phyloP scores from a whole-genome alignment of 2,888 invertebrate genomes.

The Dromius quadrimaculatus region DNA sequence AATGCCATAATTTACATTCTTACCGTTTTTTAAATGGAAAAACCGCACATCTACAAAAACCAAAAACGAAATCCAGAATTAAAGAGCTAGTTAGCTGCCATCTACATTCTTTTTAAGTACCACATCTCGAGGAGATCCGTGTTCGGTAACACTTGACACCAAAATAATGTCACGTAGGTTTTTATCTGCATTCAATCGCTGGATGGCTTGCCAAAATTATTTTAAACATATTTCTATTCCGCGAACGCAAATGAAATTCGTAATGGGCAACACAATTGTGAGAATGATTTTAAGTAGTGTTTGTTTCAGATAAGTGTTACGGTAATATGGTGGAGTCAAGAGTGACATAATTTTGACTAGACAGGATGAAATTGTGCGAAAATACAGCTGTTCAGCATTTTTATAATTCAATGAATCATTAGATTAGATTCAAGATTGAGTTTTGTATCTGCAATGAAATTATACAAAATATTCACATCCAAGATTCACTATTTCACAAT shows the following conservation, averaged over 20 bases:
- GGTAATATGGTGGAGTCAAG: slow-evolving; percentile 11
- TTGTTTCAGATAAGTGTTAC: slow-evolving; percentile 19
- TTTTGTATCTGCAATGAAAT: too few species aligned
- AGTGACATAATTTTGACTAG: slow-evolving; percentile 33
- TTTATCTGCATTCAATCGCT: not conserved
- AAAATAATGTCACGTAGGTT: slow-evolving; percentile 15
- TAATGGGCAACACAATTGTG: slow-evolving; percentile 16
- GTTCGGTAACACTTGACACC: not conserved
- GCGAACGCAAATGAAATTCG: slow-evolving; percentile 1
- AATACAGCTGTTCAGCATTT: too few species aligned
- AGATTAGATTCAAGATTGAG: too few species aligned
- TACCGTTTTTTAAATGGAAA: slow-evolving; percentile 7
- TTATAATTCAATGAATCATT: too few species aligned
- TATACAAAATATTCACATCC: too few species aligned
- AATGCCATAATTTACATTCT: slow-evolving; percentile 11
- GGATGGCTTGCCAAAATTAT: slow-evolving; percentile 28
- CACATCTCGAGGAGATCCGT: not conserved
- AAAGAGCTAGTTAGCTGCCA: not conserved
- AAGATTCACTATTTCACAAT: too few species aligned
- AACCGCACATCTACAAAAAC: slow-evolving; percentile 8
- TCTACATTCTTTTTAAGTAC: not conserved
- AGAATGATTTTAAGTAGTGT: not conserved
- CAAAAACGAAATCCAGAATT: not conserved
- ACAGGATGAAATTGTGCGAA: too few species aligned
- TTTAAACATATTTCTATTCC: slow-evolving; percentile 19